A percentile compares a stretch with the other conserved stretches of the same genome.
These are phyloP conservation scores for Menura novaehollandiae DNA, from an alignment of 2,113 vertebrate genomes.

Conservation along the genomic window DNA sequence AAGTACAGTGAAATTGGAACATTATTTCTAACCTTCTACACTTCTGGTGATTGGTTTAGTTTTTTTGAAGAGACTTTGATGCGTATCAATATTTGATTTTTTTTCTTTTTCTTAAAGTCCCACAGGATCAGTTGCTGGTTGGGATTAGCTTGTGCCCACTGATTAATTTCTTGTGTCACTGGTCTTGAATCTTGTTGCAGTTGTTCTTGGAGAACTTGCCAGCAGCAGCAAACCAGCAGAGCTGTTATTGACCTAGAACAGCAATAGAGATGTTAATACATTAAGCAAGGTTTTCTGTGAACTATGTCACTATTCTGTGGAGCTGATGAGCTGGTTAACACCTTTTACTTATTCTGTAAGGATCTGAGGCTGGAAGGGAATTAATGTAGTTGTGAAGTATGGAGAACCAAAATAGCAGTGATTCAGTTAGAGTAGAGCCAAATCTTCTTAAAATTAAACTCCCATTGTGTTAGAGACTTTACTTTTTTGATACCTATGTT, in stretches of 20 bases:
- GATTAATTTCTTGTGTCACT: neutral
- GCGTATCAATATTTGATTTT: neutral
- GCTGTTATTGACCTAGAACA: constrained; percentile 23
- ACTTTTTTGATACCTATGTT: constrained; percentile 58
- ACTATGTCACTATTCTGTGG: neutral
- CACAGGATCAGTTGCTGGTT: neutral
- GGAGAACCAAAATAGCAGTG: constrained; percentile 29
- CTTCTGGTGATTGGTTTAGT: neutral
- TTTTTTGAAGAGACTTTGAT: neutral
- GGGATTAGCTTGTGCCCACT: neutral
- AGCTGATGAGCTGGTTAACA: constrained; percentile 43
- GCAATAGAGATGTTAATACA: neutral
- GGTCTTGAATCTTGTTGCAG: neutral
- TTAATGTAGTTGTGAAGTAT: constrained; percentile 26
- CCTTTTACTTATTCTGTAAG: constrained; percentile 35
- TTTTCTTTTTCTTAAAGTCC: neutral
- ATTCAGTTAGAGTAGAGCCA: constrained; percentile 40
- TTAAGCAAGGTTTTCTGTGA: constrained; percentile 24
- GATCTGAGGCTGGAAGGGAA: neutral
- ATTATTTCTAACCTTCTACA: neutral
- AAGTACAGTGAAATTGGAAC: neutral
- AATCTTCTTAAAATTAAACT: constrained; percentile 58
- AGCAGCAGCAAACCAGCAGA: neutral
- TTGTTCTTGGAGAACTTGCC: neutral
- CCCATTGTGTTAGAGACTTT: constrained; percentile 46